These are phyloP conservation scores for Drosophila lacertosa DNA, from an alignment of 1,140 invertebrate species.

Conservation along the genomic window DNA sequence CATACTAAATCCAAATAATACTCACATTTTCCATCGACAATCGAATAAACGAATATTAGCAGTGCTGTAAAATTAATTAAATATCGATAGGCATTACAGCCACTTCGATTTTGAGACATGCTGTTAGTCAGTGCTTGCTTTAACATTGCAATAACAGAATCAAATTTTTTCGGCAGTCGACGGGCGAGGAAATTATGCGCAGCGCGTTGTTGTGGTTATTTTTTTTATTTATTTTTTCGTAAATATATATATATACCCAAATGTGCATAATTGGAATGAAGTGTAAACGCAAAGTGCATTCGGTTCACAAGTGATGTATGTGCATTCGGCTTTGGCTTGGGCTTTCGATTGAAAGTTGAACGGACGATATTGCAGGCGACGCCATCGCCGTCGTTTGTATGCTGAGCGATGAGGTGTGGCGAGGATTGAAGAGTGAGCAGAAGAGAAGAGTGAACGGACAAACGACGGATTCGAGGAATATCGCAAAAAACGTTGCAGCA, in stretches of 20 bases:
- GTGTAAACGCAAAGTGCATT: conserved; percentile 42
- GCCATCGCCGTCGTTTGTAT: conserved; percentile 31
- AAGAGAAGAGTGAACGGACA: conserved; percentile 17
- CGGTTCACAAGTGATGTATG: conserved; percentile 39
- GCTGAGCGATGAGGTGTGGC: conserved; percentile 7
- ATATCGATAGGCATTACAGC: conserved; percentile 19
- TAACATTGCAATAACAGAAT: conserved; percentile 30
- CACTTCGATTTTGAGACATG: background rate
- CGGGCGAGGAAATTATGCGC: conserved; percentile 50
- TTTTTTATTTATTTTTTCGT: conserved; percentile 77
- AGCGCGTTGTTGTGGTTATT: conserved; percentile 55
- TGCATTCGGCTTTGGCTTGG: conserved; percentile 32
- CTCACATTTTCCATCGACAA: background rate
- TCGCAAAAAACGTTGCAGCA: conserved; percentile 63
- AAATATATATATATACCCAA: conserved; percentile 45
- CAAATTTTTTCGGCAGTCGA: conserved; percentile 30
- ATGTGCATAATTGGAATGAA: conserved; percentile 59
- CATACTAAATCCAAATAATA: background rate
- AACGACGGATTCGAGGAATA: conserved; percentile 57
- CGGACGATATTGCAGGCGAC: conserved; percentile 34
- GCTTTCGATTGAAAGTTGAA: conserved; percentile 38
- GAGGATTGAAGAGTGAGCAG: conserved; percentile 13
- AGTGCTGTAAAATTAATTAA: background rate
- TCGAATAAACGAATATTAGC: background rate
- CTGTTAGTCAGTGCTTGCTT: background rate